phyloP scores from a whole-genome alignment of 37 sponge, comb jelly and placozoan genomes.

The Agelas oroides region DNA sequence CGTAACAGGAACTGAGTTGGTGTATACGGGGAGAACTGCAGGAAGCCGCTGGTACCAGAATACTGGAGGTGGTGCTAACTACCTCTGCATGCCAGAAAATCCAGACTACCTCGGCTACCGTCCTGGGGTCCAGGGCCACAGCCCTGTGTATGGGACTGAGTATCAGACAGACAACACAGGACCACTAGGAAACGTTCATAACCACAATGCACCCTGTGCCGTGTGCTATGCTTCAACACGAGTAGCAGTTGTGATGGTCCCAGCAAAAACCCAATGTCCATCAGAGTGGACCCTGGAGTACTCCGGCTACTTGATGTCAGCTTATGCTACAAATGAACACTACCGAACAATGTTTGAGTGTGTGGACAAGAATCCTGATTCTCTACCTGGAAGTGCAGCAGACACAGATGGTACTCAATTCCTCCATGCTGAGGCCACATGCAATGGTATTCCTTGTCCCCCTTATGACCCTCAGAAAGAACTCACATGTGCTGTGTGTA shows the following conservation, averaged over 20 bases:
- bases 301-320: slow-evolving; percentile 53
- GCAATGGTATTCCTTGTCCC: slow-evolving; percentile 50
- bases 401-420: slow-evolving; percentile 52
- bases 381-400: slow-evolving; percentile 4
- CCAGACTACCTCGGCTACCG: slow-evolving; percentile 30
- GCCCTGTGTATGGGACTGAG: slow-evolving; percentile 39
- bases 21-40: slow-evolving; percentile 14
- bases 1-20: slow-evolving; percentile 9
- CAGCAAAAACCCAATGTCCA: slow-evolving; percentile 44
- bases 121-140: slow-evolving; percentile 11
- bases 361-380: slow-evolving; percentile 47
- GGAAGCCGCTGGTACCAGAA: neutral
- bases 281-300: slow-evolving; percentile 60
- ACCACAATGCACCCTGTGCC: slow-evolving; percentile 54
- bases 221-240: slow-evolving; percentile 52
- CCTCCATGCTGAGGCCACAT: slow-evolving; percentile 47
- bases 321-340: neutral
- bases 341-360: slow-evolving; percentile 29
- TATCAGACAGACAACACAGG: slow-evolving; percentile 2
- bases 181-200: no score
- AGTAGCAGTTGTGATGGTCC: slow-evolving; percentile 37
- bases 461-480: slow-evolving; percentile 49
- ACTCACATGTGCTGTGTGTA: slow-evolving; percentile 68
- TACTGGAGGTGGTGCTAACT: slow-evolving; percentile 24
- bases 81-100: slow-evolving; percentile 25